Evolutionary conservation across 2,888 invertebrate genomes (phyloP), one percentile per base, ranked within the genome.

Genomic region (Monopis laevigella): DNA sequence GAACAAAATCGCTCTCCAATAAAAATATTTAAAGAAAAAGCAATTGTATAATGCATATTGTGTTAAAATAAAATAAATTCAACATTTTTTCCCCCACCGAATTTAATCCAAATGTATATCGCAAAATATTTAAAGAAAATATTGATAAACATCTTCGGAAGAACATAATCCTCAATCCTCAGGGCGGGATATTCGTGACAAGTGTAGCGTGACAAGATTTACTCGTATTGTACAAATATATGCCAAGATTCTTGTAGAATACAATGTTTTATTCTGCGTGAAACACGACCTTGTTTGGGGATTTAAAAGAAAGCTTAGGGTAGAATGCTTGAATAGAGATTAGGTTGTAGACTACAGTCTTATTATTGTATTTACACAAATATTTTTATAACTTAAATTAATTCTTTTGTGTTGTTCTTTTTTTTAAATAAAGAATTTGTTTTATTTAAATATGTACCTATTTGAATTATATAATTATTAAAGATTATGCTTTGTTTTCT

Each of bases 121-220:
- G 42, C 38, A 45, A 50, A 50, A 50, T 50, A 50, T 50, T 50
- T 46, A 44, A 43, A 39, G 30, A 42, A 35, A 41, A 43, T 45
- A 39, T 45, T 43, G 50, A 50, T 50, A 50, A 50, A 41, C 47
- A 50, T 50, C 50, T 36, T 21, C 12, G 58, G 56, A 51, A 51
- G 11, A 10, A 27, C 29, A 59, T 75, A 75, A 77, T 77, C 74
- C 72, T 48, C 42, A 54, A 51, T 66, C 60, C 70, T 72, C 62
- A 58, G 51, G 41, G 41, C 43, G 43, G 43, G 52, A 51, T 62
- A 72, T 75, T 75, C 68, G 67, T 63, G 70, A 75, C 75, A 80
- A 80, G 80, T 78, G 78, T 73, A 70, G 50, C 80, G 73, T 78
- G 73, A 67, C 60, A 45, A 62, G 77, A 73, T 78, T 75, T 21